phyloP scores from a whole-genome alignment of 2,113 vertebrate species.

The Entelurus aequoreus region DNA sequence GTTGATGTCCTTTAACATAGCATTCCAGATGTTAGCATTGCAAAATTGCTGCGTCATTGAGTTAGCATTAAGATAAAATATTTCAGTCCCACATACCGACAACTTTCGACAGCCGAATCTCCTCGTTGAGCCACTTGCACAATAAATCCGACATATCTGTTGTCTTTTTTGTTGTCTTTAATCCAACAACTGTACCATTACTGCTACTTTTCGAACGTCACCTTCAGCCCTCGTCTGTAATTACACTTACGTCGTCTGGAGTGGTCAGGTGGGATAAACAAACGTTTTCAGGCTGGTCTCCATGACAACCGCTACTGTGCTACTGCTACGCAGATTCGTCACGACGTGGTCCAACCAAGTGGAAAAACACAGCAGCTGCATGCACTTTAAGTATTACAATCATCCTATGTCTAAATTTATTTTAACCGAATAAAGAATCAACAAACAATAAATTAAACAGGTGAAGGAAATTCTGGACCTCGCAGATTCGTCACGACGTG shows the following conservation, averaged over 20 bases:
- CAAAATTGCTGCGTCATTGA: not conserved
- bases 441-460: not conserved
- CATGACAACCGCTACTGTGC: not conserved
- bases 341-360: not conserved
- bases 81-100: slow-evolving; percentile 75
- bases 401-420: not conserved
- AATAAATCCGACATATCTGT: slow-evolving; percentile 80
- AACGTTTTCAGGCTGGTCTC: not conserved
- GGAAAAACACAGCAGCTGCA: no score
- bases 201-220: not conserved
- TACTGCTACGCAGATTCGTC: not conserved
- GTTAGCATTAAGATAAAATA: slow-evolving; percentile 1
- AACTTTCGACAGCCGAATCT: slow-evolving; percentile 78
- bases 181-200: not conserved
- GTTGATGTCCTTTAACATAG: not conserved
- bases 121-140: slow-evolving; percentile 86
- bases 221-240: not conserved
- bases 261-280: not conserved
- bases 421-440: not conserved
- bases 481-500: not conserved
- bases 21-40: no score
- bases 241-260: not conserved
- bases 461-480: not conserved
- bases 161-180: not conserved
- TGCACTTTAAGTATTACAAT: not conserved